Percentiles rank a stretch among this genome's conserved stretches.
Evolutionary conservation across 2,113 vertebrate species (phyloP).

Genomic region (Onychostruthus taczanowskii): DNA sequence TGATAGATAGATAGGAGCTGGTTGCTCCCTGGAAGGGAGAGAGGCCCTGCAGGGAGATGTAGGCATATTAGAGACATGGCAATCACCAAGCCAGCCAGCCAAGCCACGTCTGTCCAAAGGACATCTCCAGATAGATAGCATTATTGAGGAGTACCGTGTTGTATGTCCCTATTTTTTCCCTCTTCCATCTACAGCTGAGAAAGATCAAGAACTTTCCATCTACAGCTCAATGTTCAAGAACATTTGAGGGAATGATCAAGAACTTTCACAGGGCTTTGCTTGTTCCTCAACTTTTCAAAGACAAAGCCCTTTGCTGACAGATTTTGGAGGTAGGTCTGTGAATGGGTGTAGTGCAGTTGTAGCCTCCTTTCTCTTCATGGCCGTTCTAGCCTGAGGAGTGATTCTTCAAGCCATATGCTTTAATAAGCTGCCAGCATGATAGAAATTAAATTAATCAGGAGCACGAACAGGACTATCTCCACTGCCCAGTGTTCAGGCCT

Average conservation of each 20-base stretch:
- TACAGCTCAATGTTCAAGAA: background rate
- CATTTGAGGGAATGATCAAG: background rate
- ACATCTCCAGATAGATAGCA: background rate
- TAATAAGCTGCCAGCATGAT: background rate
- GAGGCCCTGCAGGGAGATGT: too few relatives aligned
- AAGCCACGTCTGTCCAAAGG: background rate
- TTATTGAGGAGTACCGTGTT: background rate
- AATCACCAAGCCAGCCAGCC: background rate
- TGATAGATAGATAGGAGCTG: background rate
- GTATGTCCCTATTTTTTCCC: background rate
- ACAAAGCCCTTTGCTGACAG: background rate
- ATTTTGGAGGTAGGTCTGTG: background rate
- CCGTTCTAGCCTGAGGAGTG: background rate
- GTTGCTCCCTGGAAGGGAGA: too few relatives aligned
- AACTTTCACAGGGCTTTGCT: background rate
- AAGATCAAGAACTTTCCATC: background rate
- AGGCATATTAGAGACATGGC: too few relatives aligned
- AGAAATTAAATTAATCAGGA: background rate
- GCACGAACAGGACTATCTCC: background rate
- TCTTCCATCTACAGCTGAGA: background rate
- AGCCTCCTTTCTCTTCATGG: background rate
- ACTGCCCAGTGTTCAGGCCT: background rate
- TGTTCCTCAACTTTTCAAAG: background rate
- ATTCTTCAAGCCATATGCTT: background rate
- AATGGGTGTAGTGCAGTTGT: background rate